These are phyloP conservation scores for Zhengitettix transpicula DNA, from an alignment of 2,888 invertebrate species.

Conservation along the genomic window DNA sequence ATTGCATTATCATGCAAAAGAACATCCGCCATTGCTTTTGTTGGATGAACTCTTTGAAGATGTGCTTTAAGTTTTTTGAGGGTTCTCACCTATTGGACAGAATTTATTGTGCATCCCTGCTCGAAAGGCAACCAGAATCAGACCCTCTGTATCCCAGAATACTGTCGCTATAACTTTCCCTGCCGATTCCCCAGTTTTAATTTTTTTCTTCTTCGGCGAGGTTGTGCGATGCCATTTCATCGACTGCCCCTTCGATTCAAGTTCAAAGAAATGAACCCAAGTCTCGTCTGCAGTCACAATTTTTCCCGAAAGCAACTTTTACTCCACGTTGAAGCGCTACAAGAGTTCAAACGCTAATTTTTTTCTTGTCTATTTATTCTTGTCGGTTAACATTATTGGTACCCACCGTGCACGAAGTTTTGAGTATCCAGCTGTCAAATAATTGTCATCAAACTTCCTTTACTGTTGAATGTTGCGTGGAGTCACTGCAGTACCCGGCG, in stretches of 20 bases:
- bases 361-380: background rate
- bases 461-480: background rate
- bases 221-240: background rate
- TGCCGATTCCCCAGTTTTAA: background rate
- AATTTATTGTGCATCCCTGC: background rate
- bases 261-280: background rate
- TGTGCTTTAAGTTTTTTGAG: background rate
- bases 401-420: background rate
- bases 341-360: background rate
- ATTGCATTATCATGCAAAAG: background rate
- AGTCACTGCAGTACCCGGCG: background rate
- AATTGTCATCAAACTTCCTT: background rate
- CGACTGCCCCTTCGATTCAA: background rate
- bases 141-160: background rate
- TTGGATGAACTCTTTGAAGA: background rate
- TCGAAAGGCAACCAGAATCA: background rate
- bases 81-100: background rate
- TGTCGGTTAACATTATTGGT: background rate
- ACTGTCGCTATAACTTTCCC: background rate
- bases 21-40: background rate
- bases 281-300: background rate
- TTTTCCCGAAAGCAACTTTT: background rate
- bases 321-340: background rate
- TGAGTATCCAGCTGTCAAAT: background rate
- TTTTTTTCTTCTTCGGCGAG: background rate